A percentile compares a stretch with the other conserved stretches of the same genome.
Conservation (phyloP, 2,888 invertebrate species). For the Theodoxus fluviatilis region DNA sequence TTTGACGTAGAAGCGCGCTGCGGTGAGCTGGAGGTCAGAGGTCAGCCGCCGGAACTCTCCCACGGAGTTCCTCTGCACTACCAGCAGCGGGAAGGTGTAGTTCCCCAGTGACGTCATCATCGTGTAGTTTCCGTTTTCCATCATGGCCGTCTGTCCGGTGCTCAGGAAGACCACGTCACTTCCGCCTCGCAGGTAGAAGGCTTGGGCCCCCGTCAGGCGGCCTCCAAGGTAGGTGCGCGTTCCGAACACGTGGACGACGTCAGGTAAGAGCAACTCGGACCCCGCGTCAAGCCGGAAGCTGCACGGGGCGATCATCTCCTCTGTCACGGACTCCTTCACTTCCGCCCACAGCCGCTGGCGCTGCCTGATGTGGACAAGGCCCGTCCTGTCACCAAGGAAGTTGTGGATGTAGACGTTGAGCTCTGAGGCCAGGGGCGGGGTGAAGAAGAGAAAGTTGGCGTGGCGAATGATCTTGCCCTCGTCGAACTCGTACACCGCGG, state of each 20-base stretch:
- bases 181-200: constrained; percentile 41
- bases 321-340: constrained; percentile 43
- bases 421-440: constrained; percentile 34
- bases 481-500: constrained; percentile 46
- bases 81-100: constrained; percentile 42
- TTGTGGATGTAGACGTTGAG: constrained; percentile 41
- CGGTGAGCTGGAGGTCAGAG: constrained; percentile 36
- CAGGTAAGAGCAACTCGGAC: constrained; percentile 43
- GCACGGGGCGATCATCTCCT: constrained; percentile 49
- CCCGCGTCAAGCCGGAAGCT: constrained; percentile 46
- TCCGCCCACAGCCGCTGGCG: constrained; percentile 47
- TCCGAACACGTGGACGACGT: constrained; percentile 43
- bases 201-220: constrained; percentile 43
- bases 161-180: constrained; percentile 44
- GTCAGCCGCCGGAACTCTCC: constrained; percentile 45
- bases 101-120: constrained; percentile 47
- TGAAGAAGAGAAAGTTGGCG: constrained; percentile 44
- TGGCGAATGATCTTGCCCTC: constrained; percentile 45
- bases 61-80: constrained; percentile 40
- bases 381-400: constrained; percentile 49
- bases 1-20: constrained; percentile 44
- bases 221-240: constrained; percentile 47
- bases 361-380: constrained; percentile 42
- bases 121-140: constrained; percentile 44
- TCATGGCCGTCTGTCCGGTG: constrained; percentile 45